Evolutionary conservation across 2,113 vertebrate genomes (phyloP), one percentile per base, ranked within the genome.

Genomic region (Stigmatopora argus): DNA sequence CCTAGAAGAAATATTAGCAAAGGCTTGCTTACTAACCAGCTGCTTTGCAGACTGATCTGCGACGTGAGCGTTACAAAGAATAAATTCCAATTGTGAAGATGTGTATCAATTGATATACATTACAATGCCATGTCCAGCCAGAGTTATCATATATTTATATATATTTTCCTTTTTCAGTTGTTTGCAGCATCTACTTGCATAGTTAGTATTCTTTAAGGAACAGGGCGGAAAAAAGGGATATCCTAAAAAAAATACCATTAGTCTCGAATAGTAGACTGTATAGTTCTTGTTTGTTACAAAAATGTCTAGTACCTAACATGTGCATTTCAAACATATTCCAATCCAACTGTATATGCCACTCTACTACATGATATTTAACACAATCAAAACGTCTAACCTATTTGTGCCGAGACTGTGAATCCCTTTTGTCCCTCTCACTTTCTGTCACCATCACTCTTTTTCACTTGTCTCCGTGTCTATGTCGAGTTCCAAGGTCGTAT

Each of bases 401-500:
- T 46, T 47, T 9, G 34, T n/a, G 2, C n/a, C 19, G 12, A 23
- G 58, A 61, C 5, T 8, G 58, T 19, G 3, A 34, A n/a, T 14
- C 45, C 26, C 2, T n/a, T 34, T 63, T 64, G 44, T 71, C 55
- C 52, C 60, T 1, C 57, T 63, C 18, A 9, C 38, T 51, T 46
- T 51, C 62, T 44, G 19, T 59, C 59, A 9, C 48, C 19, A 19
- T 47, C 34, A 64, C 65, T 23, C 38, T 65, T 12, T 65, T 12
- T 35, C 64, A 35, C 31, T 51, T 71, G 65, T 78, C 61, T 79
- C 68, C 9, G 14, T 68, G 62, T 79, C 74, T 73, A 62, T 65
- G 63, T 68, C 64, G 57, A 55, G 71, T 69, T 77, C 56, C 81
- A 86, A 85, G 82, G 85, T 84, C 73, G 73, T 77, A 84, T 86